Evolutionary conservation across 2,113 vertebrate genomes (phyloP), one percentile per base, ranked within the genome.

Genomic region (Xiphophorus maculatus): DNA sequence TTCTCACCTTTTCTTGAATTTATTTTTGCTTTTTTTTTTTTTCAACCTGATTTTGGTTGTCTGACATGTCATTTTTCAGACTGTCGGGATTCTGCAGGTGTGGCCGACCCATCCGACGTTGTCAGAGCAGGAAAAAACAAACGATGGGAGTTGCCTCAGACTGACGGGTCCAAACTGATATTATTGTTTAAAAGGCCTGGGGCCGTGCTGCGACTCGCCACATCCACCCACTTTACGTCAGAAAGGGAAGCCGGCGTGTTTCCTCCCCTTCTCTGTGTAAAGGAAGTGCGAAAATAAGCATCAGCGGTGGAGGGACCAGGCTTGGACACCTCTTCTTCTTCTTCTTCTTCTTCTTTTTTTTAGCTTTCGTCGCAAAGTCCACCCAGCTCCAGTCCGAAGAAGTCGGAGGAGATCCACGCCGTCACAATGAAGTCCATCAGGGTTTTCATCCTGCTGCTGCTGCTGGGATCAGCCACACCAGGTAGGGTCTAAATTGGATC

Each of bases 281-380:
- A 91, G 93, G 93, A 94, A 93, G 90, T 89, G 78, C 79, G 87
- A 82, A 82, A 93, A 91, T 91, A 91, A 91, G 82, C 88, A 86
- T 48, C 79, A 51, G 81, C 51, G 29, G 72, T 11, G 0, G 33
- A 87, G 77, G 14, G 9, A 32, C 64, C 75, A 19, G 40, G 82
- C 73, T 63, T 8, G 69, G 77, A 83, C 84, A 89, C 87, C 87
- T 91, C 80, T 79, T 71, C 17, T 58, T 48, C 5, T 48, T 48
- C 17, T 58, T 48, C 5, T 48, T 48, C 17, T 7, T 48, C 2
- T 25, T 54, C 19, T 17, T 17, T 48, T 15, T 48, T 9, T 54
- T 54, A 5, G 5, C 48, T 54, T 58, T 58, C 25, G 25, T n/a
- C 1, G 48, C 77, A 75, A 77, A 29, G 66, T 62, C 58, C 74